Conservation (phyloP, 2,797 vertebrate genomes). For the Leontocebus nigricollis region DNA sequence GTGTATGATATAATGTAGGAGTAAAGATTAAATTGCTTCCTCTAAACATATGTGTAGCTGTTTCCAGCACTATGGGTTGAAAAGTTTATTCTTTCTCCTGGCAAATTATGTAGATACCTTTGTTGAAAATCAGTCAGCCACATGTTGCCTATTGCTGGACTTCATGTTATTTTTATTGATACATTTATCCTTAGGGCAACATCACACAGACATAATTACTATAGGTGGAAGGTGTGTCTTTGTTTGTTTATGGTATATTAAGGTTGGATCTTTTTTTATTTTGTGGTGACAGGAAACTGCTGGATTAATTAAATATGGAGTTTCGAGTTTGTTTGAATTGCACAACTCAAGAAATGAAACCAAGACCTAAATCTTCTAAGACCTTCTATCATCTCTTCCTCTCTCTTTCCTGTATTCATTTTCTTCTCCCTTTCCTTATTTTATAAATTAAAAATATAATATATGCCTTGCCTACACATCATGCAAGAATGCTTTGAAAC, state of each 20-base stretch:
- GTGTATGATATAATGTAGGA: neutral
- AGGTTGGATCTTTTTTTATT: neutral
- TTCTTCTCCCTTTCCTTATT: neutral
- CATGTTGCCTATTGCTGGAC: neutral
- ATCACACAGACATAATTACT: neutral
- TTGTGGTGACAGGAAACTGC: neutral
- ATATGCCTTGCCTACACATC: neutral
- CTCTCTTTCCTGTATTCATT: neutral
- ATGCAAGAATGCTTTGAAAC: neutral
- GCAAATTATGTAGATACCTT: neutral
- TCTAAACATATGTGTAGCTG: neutral
- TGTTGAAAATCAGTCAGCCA: neutral
- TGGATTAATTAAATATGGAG: neutral
- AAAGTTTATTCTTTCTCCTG: neutral
- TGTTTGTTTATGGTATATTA: neutral
- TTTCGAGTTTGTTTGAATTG: neutral
- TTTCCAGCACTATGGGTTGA: neutral
- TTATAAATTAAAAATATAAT: conserved; percentile 4
- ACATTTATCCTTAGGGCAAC: neutral
- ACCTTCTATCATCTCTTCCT: neutral
- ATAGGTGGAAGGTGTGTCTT: neutral
- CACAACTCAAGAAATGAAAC: neutral
- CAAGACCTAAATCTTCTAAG: neutral
- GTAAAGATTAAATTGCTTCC: neutral
- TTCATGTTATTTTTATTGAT: neutral